phyloP scores from a whole-genome alignment of 2,797 vertebrate species.

The Pangasius macronema region DNA sequence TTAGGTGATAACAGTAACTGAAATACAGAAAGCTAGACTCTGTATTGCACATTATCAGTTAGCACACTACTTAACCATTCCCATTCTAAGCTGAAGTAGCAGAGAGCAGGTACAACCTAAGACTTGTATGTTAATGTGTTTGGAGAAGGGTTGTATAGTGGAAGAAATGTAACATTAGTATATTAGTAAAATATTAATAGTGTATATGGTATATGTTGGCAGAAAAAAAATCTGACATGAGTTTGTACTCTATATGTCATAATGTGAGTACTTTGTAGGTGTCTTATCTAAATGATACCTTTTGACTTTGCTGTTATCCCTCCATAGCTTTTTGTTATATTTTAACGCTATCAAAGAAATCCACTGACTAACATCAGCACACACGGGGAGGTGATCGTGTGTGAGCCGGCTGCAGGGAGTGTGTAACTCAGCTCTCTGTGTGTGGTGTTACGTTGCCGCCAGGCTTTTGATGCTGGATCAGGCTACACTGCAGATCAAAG shows the following conservation, averaged over 20 bases:
- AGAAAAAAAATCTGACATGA: background rate
- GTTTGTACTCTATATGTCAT: background rate
- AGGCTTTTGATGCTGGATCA: constrained; percentile 75
- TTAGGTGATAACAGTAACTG: background rate
- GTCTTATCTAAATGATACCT: background rate
- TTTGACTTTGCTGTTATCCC: background rate
- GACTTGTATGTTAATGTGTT: background rate
- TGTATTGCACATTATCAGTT: background rate
- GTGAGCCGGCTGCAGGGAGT: constrained; percentile 61
- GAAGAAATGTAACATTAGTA: background rate
- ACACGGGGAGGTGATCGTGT: constrained; percentile 33
- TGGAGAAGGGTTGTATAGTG: background rate
- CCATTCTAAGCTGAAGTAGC: background rate
- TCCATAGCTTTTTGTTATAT: background rate
- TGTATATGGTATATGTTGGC: background rate
- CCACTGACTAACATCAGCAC: background rate
- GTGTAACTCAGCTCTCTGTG: constrained; percentile 47
- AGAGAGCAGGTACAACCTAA: background rate
- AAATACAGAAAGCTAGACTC: constrained; percentile 4
- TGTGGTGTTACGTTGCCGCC: constrained; percentile 39
- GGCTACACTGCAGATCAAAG: constrained; percentile 73
- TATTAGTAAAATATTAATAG: background rate
- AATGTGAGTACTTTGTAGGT: background rate
- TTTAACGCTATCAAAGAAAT: background rate
- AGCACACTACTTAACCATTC: background rate